Evolutionary conservation across 1,140 invertebrate genomes (phyloP).

Genomic region (Eubasilissa regina): DNA sequence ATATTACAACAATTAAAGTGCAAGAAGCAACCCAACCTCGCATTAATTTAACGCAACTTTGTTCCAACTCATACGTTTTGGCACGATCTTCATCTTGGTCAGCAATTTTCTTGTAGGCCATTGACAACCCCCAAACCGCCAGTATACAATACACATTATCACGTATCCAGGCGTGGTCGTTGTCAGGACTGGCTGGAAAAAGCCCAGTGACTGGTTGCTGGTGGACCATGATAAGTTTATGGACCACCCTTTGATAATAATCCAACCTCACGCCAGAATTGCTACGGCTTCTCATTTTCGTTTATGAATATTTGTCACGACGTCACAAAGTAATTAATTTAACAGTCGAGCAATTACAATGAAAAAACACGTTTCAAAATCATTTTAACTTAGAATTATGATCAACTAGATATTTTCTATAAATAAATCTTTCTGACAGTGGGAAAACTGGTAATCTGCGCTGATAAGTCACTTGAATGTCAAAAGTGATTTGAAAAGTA

Average conservation of each 20-base stretch:
- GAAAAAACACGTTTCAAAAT: slow-evolving; percentile 7
- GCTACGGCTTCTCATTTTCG: slow-evolving; percentile 89
- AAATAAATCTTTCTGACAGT: slow-evolving; percentile 29
- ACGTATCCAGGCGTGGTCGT: slow-evolving; percentile 97
- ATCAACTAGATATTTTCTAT: background rate
- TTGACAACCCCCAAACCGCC: slow-evolving; percentile 97
- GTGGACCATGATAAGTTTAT: slow-evolving; percentile 92
- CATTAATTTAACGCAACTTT: slow-evolving; percentile 90
- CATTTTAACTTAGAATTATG: background rate
- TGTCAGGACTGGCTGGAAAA: slow-evolving; percentile 87
- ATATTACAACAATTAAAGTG: background rate
- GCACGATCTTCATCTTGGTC: slow-evolving; percentile 98
- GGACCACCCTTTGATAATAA: slow-evolving; percentile 94
- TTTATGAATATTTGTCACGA: background rate
- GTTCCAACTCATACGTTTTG: slow-evolving; percentile 98
- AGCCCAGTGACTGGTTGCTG: slow-evolving; percentile 97
- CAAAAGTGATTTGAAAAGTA: slow-evolving; percentile 33
- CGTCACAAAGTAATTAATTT: background rate
- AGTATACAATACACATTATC: slow-evolving; percentile 98
- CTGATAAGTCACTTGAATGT: slow-evolving; percentile 51
- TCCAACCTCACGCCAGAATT: slow-evolving; percentile 96
- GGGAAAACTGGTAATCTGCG: background rate
- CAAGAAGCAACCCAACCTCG: slow-evolving; percentile 69
- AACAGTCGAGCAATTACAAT: background rate
- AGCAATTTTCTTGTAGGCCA: slow-evolving; percentile 99